phyloP scores from a whole-genome alignment of 2,113 vertebrate species.

The Phaethon lepturus region DNA sequence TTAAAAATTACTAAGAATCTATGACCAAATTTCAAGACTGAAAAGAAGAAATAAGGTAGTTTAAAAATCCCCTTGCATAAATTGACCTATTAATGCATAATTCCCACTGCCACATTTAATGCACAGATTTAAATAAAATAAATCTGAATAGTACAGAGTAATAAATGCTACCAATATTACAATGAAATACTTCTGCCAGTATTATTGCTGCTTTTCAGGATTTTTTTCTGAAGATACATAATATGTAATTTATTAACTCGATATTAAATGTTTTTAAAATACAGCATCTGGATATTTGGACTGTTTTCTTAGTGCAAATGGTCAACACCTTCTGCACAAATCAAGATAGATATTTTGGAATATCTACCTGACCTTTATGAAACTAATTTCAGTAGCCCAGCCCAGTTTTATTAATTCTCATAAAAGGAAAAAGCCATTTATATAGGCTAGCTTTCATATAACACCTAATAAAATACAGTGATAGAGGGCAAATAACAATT shows the following conservation, averaged over 20 bases:
- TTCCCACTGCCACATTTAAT: background rate
- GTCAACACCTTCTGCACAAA: background rate
- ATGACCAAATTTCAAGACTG: background rate
- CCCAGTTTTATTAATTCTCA: constrained; percentile 4
- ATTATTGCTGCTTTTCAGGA: background rate
- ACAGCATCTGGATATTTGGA: background rate
- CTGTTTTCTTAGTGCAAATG: background rate
- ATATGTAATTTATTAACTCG: background rate
- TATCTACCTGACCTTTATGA: constrained; percentile 13
- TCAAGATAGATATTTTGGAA: background rate
- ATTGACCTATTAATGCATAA: background rate
- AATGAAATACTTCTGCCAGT: background rate
- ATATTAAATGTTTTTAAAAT: background rate
- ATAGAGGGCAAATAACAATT: background rate
- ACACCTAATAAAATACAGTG: background rate
- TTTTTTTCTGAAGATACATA: background rate
- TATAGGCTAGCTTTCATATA: background rate
- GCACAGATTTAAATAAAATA: background rate
- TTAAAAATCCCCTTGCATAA: background rate
- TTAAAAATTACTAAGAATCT: background rate
- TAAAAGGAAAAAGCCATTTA: constrained; percentile 17
- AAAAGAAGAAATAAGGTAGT: background rate
- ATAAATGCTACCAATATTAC: background rate
- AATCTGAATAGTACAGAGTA: background rate
- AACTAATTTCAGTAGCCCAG: background rate